Evolutionary conservation across 2,113 vertebrate species (phyloP).

Genomic region (Ammodytes dubius): DNA sequence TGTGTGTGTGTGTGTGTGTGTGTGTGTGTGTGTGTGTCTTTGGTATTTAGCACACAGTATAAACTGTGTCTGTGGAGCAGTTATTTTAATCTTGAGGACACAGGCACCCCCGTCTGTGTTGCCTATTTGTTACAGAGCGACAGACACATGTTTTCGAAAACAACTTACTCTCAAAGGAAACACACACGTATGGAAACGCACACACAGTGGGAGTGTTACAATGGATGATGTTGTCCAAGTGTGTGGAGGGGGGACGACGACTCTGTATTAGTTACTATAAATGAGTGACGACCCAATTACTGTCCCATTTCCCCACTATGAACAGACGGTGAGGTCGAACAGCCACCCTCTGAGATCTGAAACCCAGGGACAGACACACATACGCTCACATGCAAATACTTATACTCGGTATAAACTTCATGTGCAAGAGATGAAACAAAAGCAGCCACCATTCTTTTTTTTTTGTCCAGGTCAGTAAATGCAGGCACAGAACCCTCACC

Average conservation of each 20-base stretch:
- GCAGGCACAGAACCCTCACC: constrained; percentile 8
- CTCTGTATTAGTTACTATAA: constrained; percentile 75
- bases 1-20: constrained; percentile 44
- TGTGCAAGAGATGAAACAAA: constrained; percentile 31
- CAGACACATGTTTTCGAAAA: constrained; percentile 23
- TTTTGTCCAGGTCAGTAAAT: not conserved
- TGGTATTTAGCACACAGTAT: constrained; percentile 28
- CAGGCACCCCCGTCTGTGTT: constrained; percentile 21
- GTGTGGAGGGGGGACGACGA: constrained; percentile 40
- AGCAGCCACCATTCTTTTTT: constrained; percentile 9
- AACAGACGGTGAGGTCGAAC: constrained; percentile 73
- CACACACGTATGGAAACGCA: not conserved
- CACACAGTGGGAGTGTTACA: constrained; percentile 48
- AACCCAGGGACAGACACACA: constrained; percentile 22
- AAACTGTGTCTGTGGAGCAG: constrained; percentile 61
- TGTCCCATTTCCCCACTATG: constrained; percentile 71
- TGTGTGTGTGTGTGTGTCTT: not conserved
- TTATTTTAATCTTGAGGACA: constrained; percentile 66
- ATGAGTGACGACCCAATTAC: constrained; percentile 82
- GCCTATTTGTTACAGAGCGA: constrained; percentile 56
- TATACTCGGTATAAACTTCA: constrained; percentile 1
- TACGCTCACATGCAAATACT: constrained; percentile 19
- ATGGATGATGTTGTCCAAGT: constrained; percentile 68
- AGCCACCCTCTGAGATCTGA: constrained; percentile 45
- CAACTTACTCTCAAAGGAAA: constrained; percentile 18